Percentiles rank a stretch among this genome's conserved stretches.
Conservation (phyloP, 1,140 invertebrate genomes). For the Pseudomyrmex cubaensis region DNA sequence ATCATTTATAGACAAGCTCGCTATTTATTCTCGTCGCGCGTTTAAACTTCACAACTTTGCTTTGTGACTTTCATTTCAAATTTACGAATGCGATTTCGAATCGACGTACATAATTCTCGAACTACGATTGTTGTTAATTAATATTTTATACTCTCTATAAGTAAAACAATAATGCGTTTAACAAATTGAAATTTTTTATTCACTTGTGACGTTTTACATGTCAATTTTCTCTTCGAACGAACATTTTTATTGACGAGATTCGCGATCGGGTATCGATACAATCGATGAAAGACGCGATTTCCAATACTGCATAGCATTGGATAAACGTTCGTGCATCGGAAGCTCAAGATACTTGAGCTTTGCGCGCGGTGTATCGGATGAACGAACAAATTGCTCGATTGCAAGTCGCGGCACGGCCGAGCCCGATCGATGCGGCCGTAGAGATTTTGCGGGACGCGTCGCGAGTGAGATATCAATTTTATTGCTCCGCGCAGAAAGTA, state of each 20-base stretch:
- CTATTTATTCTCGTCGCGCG: constrained; percentile 34
- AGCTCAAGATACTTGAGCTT: constrained; percentile 21
- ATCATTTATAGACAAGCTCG: neutral
- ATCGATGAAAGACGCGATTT: constrained; percentile 36
- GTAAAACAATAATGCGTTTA: neutral
- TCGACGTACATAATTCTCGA: no score
- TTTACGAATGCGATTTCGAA: no score
- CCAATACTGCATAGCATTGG: constrained; percentile 16
- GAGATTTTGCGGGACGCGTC: constrained; percentile 44
- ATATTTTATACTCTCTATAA: neutral
- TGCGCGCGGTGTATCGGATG: constrained; percentile 2
- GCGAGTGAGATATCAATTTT: constrained; percentile 40
- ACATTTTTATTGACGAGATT: constrained; percentile 4
- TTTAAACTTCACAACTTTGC: neutral
- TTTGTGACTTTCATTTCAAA: neutral
- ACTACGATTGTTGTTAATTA: neutral
- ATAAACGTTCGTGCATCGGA: constrained; percentile 13
- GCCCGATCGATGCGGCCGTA: constrained; percentile 18
- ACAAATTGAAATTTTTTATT: no score
- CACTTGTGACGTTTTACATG: neutral
- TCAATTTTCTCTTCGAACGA: neutral
- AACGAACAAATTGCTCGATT: constrained; percentile 47
- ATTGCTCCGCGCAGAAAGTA: constrained; percentile 8
- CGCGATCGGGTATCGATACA: constrained; percentile 8
- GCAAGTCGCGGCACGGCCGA: constrained; percentile 26